These are phyloP conservation scores for Neofelis nebulosa DNA, from an alignment of 2,113 vertebrate genomes.

Conservation along the genomic window DNA sequence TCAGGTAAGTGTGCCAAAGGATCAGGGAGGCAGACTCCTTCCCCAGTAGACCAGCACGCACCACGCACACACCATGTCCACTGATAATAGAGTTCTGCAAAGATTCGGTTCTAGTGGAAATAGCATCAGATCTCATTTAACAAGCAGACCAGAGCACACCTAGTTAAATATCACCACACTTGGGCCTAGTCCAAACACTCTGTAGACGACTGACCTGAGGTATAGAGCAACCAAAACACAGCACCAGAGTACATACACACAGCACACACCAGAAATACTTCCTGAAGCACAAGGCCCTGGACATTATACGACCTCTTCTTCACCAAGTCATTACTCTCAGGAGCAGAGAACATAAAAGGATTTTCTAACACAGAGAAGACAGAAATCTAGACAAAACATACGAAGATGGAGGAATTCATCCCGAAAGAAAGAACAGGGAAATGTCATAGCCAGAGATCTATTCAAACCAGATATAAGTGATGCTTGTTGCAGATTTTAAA, in stretches of 20 bases:
- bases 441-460: not conserved
- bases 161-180: not conserved
- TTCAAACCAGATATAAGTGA: not conserved
- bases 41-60: not conserved
- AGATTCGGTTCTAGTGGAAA: not conserved
- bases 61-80: not conserved
- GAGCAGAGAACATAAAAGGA: not conserved
- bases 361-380: not conserved
- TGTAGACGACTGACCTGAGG: not conserved
- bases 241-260: not conserved
- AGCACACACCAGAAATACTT: not conserved
- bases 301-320: not conserved
- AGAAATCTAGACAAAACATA: not conserved
- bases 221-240: not conserved
- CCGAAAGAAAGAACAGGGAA: not conserved
- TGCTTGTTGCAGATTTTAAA: not conserved
- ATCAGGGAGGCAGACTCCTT: not conserved
- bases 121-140: not conserved
- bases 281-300: not conserved
- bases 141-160: not conserved
- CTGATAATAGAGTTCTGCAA: not conserved
- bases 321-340: not conserved
- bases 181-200: not conserved
- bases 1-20: not conserved
- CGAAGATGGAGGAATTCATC: not conserved